A percentile compares a stretch with the other conserved stretches of the same genome.
Evolutionary conservation across 1,140 invertebrate species (phyloP).

Genomic region (Halyomorpha halys): DNA sequence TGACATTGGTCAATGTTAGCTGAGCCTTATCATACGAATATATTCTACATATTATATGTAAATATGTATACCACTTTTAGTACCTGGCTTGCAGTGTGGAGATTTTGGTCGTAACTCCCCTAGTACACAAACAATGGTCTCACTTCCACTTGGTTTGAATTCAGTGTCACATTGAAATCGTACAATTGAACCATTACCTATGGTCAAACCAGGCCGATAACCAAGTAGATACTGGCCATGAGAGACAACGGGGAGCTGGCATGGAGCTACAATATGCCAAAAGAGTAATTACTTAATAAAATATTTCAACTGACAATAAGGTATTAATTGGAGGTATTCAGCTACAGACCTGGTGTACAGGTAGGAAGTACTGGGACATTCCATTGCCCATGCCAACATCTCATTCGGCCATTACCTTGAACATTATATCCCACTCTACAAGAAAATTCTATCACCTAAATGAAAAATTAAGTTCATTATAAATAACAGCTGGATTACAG

Average conservation of each 20-base stretch:
- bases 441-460: slow-evolving; percentile 49
- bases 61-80: no score
- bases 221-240: slow-evolving; percentile 64
- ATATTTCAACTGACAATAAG: no score
- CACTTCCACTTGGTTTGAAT: slow-evolving; percentile 40
- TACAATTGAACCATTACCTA: slow-evolving; percentile 62
- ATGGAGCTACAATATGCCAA: slow-evolving; percentile 39
- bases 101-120: slow-evolving; percentile 50
- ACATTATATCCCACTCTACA: slow-evolving; percentile 56
- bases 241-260: slow-evolving; percentile 56
- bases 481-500: slow-evolving; percentile 37
- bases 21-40: no score
- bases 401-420: slow-evolving; percentile 55
- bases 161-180: slow-evolving; percentile 55
- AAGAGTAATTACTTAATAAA: not conserved
- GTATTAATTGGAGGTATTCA: not conserved
- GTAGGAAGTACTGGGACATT: slow-evolving; percentile 59
- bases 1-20: no score
- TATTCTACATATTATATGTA: no score
- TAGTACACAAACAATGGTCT: slow-evolving; percentile 52
- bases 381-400: slow-evolving; percentile 71
- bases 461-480: slow-evolving; percentile 4
- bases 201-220: slow-evolving; percentile 62
- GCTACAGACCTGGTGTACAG: slow-evolving; percentile 53
- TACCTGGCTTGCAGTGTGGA: slow-evolving; percentile 42